Evolutionary conservation across 2,113 vertebrate genomes (phyloP).

Genomic region (Eleginops maclovinus): DNA sequence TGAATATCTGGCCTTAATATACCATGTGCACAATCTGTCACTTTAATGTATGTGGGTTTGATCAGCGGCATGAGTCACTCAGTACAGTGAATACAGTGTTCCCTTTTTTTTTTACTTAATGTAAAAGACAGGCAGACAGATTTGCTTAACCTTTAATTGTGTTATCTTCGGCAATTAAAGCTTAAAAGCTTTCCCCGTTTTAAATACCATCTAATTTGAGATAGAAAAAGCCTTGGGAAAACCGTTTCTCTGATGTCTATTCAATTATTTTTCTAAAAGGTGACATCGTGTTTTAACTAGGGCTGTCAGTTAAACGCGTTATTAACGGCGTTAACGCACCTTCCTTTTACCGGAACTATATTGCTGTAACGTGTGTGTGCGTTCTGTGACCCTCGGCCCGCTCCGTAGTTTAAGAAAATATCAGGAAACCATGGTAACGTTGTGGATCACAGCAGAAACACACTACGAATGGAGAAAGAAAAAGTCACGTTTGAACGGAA

Average conservation of each 20-base stretch:
- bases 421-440: too few species aligned
- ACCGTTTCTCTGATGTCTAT: background rate
- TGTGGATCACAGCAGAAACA: too few species aligned
- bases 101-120: background rate
- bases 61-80: slow-evolving; percentile 2
- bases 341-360: too few species aligned
- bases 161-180: slow-evolving; percentile 12
- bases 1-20: background rate
- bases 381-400: too few species aligned
- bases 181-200: slow-evolving; percentile 11
- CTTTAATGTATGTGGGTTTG: background rate
- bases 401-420: too few species aligned
- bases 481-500: too few species aligned
- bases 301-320: too few species aligned
- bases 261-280: slow-evolving; percentile 8
- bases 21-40: background rate
- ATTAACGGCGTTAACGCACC: too few species aligned
- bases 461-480: too few species aligned
- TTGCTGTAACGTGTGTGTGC: too few species aligned
- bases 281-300: slow-evolving; percentile 8
- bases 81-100: background rate
- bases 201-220: slow-evolving; percentile 13
- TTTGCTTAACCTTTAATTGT: slow-evolving; percentile 7
- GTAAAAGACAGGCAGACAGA: slow-evolving; percentile 5
- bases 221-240: slow-evolving; percentile 6